Conservation (phyloP, 1,140 invertebrate genomes). For the Maconellicoccus hirsutus region DNA sequence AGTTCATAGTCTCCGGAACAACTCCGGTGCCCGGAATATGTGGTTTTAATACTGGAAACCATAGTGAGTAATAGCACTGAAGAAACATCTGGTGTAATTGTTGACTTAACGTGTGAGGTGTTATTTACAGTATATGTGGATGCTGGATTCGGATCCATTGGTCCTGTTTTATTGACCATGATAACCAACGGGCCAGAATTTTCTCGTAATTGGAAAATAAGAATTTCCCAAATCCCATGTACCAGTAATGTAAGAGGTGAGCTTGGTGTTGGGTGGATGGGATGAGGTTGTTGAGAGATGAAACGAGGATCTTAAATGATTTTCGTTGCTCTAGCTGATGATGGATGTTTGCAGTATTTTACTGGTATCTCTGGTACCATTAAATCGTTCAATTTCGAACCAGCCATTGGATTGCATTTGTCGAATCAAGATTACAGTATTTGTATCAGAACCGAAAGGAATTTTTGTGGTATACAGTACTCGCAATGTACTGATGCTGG, state of each 20-base stretch:
- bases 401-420: conserved; percentile 58
- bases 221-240: conserved; percentile 64
- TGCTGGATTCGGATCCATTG: conserved; percentile 56
- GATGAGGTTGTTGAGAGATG: no score
- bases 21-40: conserved; percentile 68
- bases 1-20: conserved; percentile 70
- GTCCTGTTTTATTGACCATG: conserved; percentile 61
- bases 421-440: conserved; percentile 82
- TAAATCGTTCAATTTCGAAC: conserved; percentile 71
- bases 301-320: conserved; percentile 19
- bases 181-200: conserved; percentile 63
- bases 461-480: conserved; percentile 80
- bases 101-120: no score
- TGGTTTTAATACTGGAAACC: conserved; percentile 66
- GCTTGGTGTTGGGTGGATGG: neutral
- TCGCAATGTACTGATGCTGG: conserved; percentile 54
- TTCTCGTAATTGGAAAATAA: conserved; percentile 65
- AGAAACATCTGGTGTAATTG: neutral
- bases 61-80: conserved; percentile 48
- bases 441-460: conserved; percentile 69
- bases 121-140: conserved; percentile 63
- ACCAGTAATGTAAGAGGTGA: conserved; percentile 54
- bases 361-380: conserved; percentile 66
- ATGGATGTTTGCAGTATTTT: conserved; percentile 72
- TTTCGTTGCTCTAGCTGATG: conserved; percentile 44